These are phyloP conservation scores for Brachionus manjavacas DNA, from an alignment of 1,140 invertebrate genomes.

Conservation along the genomic window DNA sequence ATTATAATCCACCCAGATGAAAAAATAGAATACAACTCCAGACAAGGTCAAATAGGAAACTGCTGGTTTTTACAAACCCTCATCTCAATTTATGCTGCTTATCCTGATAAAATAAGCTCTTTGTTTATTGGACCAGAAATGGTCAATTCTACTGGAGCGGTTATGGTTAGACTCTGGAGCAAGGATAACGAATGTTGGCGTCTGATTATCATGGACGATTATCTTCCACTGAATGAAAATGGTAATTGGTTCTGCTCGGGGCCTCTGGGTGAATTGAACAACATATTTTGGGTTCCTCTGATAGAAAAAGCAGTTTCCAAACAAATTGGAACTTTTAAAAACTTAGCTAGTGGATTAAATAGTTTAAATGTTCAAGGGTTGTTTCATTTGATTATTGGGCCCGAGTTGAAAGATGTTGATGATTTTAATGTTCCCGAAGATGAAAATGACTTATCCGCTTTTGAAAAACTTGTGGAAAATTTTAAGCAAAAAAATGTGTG, in stretches of 20 bases:
- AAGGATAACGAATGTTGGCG: neutral
- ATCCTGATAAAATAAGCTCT: neutral
- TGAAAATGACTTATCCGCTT: neutral
- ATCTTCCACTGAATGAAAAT: neutral
- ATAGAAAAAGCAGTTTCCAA: neutral
- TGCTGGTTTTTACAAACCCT: neutral
- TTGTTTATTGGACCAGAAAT: neutral
- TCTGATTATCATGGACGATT: neutral
- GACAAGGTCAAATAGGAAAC: slow-evolving; percentile 7
- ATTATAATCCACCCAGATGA: neutral
- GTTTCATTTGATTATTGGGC: neutral
- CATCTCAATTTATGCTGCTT: neutral
- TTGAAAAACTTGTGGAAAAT: neutral
- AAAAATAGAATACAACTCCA: neutral
- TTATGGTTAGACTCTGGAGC: neutral
- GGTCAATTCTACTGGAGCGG: neutral
- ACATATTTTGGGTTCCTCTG: neutral
- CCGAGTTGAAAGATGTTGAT: neutral
- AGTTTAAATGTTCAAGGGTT: neutral
- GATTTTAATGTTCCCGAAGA: neutral
- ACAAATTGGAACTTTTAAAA: neutral
- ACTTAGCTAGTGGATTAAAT: neutral
- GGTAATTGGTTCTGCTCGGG: neutral
- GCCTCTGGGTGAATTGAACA: neutral
- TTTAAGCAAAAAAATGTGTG: neutral